Percentiles rank a stretch among this genome's conserved stretches.
phyloP scores from a whole-genome alignment of 2,888 invertebrate species.

The Eristalis tenax region DNA sequence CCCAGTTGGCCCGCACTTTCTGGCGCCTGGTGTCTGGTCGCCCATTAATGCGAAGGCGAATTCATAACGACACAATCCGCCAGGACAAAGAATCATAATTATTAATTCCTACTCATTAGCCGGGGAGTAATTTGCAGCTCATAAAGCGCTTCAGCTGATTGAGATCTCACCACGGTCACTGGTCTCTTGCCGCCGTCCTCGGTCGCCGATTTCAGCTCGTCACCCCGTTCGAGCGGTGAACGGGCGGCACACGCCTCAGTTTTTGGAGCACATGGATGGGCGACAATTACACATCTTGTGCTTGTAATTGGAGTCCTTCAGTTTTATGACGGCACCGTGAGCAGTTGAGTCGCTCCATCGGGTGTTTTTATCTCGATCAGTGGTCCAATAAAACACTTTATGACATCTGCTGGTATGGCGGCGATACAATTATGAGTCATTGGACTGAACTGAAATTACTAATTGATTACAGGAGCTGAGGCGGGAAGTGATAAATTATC shows the following conservation, averaged over 20 bases:
- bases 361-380: not conserved
- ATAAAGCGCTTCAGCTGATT: constrained; percentile 46
- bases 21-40: not conserved
- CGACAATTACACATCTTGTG: not conserved
- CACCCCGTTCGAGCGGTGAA: not conserved
- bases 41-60: not conserved
- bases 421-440: not conserved
- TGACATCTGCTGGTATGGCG: not conserved
- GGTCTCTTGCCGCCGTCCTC: not conserved
- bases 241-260: not conserved
- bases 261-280: not conserved
- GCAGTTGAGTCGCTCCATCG: not conserved
- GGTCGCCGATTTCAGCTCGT: not conserved
- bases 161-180: constrained; percentile 32
- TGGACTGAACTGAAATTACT: not conserved
- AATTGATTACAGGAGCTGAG: not conserved
- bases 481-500: not conserved
- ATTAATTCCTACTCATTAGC: constrained; percentile 50
- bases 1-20: not conserved
- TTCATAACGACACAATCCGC: not conserved
- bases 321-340: not conserved
- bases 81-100: constrained; percentile 6
- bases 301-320: not conserved
- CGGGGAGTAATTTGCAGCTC: constrained; percentile 61
- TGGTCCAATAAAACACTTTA: not conserved